Percentiles rank a stretch among this genome's conserved stretches.
These are phyloP conservation scores for Hippolais icterina DNA, from an alignment of 2,113 vertebrate genomes.

Conservation along the genomic window DNA sequence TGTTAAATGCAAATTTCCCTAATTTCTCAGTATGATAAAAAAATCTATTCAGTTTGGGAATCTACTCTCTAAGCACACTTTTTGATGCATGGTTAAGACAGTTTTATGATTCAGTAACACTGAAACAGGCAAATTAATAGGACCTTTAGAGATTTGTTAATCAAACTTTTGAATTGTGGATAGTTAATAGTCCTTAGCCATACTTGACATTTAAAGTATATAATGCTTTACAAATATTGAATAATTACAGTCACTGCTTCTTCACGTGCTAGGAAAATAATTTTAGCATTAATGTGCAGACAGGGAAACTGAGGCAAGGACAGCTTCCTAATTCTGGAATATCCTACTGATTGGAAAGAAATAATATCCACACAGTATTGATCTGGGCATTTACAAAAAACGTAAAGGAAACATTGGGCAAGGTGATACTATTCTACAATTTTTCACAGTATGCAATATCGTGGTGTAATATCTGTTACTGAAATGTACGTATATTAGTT, in stretches of 20 bases:
- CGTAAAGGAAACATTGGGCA: rapidly evolving
- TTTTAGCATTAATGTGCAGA: not conserved
- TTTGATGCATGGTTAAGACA: not conserved
- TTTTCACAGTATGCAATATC: not conserved
- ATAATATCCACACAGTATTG: not conserved
- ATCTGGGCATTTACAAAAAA: not conserved
- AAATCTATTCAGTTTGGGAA: not conserved
- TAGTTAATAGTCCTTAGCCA: not conserved
- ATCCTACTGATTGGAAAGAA: not conserved
- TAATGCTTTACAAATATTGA: not conserved
- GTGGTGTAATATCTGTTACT: not conserved
- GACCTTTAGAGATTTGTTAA: not conserved
- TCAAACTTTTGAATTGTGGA: not conserved
- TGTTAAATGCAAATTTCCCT: not conserved
- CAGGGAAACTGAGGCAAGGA: not conserved
- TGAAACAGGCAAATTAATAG: not conserved
- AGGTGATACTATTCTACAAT: not conserved
- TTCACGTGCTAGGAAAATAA: not conserved
- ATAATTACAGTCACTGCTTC: not conserved
- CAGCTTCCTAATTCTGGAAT: not conserved
- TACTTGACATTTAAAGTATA: not conserved
- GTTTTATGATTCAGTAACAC: not conserved
- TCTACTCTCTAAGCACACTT: not conserved
- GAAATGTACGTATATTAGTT: rapidly evolving
- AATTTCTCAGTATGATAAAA: not conserved